Evolutionary conservation across 2,888 invertebrate species (phyloP).

Genomic region (Spodoptera picta): DNA sequence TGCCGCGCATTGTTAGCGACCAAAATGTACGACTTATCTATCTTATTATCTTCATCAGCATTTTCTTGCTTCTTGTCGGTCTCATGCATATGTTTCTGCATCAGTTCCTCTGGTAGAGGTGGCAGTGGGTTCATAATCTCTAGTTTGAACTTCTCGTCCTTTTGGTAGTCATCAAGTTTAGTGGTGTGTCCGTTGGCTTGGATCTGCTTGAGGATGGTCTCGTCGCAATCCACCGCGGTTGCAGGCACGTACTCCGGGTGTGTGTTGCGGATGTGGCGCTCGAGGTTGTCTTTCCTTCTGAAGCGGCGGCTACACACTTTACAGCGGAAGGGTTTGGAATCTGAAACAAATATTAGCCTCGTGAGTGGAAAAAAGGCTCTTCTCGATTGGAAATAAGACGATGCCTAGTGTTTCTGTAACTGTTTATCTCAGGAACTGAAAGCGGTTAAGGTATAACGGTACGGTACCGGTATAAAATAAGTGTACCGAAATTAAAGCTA

Average conservation of each 20-base stretch:
- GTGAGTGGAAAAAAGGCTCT: neutral
- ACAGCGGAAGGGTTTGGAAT: slow-evolving; percentile 91
- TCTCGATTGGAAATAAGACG: no score
- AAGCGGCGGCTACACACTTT: slow-evolving; percentile 91
- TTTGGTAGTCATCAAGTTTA: slow-evolving; percentile 40
- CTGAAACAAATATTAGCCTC: slow-evolving; percentile 70
- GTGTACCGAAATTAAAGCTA: no score
- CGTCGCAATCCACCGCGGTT: slow-evolving; percentile 76
- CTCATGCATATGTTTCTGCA: slow-evolving; percentile 72
- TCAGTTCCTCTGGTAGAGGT: slow-evolving; percentile 75
- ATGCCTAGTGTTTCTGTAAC: no score
- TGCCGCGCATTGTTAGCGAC: slow-evolving; percentile 83
- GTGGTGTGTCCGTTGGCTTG: slow-evolving; percentile 40
- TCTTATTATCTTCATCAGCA: slow-evolving; percentile 30
- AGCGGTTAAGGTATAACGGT: no score
- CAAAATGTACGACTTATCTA: slow-evolving; percentile 77
- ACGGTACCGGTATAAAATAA: no score
- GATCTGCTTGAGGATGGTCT: slow-evolving; percentile 68
- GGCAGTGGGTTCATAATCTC: slow-evolving; percentile 78
- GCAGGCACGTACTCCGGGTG: slow-evolving; percentile 88
- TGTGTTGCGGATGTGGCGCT: slow-evolving; percentile 92
- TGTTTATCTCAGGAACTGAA: no score
- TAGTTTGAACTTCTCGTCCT: slow-evolving; percentile 71
- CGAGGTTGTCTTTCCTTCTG: slow-evolving; percentile 93
- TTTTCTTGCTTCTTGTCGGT: slow-evolving; percentile 39